phyloP scores from a whole-genome alignment of 2,888 invertebrate species.

The Mallateleia sp. region DNA sequence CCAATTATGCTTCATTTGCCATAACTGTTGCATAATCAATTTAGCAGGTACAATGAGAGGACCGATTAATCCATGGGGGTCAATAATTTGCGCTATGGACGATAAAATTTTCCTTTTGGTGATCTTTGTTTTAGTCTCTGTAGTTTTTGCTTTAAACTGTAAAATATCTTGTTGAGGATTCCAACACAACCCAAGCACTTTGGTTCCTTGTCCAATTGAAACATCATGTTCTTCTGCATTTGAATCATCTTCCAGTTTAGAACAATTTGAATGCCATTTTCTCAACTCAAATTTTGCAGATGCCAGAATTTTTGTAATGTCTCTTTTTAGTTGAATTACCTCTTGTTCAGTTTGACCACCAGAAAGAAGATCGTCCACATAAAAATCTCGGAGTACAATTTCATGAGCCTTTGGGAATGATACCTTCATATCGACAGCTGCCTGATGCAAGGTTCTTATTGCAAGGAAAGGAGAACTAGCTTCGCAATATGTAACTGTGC shows the following conservation, averaged over 20 bases:
- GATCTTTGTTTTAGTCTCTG: conserved; percentile 4
- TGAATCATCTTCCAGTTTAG: background rate
- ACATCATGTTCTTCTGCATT: no score
- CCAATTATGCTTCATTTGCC: no score
- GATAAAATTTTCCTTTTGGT: background rate
- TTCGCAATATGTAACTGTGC: background rate
- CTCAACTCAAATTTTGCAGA: background rate
- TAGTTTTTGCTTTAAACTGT: background rate
- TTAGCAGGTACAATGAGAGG: no score
- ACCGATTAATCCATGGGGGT: background rate
- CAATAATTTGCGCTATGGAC: background rate
- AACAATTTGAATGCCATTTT: background rate
- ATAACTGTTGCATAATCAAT: no score
- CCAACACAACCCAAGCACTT: conserved; percentile 62
- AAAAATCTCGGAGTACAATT: conserved; percentile 54
- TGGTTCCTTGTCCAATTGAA: conserved; percentile 26
- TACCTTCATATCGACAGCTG: conserved; percentile 63
- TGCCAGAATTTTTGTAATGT: conserved; percentile 32
- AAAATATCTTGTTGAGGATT: conserved; percentile 50
- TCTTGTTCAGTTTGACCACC: conserved; percentile 48
- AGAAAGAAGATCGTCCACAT: conserved; percentile 59
- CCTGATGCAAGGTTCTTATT: conserved; percentile 75
- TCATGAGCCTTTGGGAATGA: conserved; percentile 69
- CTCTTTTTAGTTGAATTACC: conserved; percentile 28
- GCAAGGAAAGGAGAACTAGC: conserved; percentile 80